A percentile compares a stretch with the other conserved stretches of the same genome.
Evolutionary conservation across 1,140 invertebrate species (phyloP).

Genomic region (Ips nitidus): DNA sequence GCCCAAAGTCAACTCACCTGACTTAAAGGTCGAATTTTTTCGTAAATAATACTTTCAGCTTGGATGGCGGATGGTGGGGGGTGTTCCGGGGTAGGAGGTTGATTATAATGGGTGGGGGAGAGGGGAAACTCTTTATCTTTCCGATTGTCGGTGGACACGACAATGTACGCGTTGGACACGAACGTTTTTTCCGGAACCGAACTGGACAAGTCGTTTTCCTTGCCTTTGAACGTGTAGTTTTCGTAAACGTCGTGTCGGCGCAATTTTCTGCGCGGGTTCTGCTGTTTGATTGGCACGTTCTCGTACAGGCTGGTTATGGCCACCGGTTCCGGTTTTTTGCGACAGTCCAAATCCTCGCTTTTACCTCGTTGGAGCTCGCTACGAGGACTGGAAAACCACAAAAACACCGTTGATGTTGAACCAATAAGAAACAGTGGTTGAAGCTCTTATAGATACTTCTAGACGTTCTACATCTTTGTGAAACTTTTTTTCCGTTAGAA

Average conservation of each 20-base stretch:
- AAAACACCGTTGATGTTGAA: background rate
- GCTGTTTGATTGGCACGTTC: conserved; percentile 69
- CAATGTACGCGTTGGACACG: conserved; percentile 62
- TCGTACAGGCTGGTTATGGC: conserved; percentile 73
- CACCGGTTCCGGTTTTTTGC: conserved; percentile 61
- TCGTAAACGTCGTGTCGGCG: conserved; percentile 65
- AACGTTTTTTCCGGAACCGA: conserved; percentile 55
- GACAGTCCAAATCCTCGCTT: conserved; percentile 57
- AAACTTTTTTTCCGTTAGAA: too few relatives aligned
- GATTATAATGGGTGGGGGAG: conserved; percentile 86
- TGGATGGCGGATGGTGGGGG: conserved; percentile 90
- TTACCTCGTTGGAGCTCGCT: conserved; percentile 54
- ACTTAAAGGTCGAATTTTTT: conserved; percentile 84
- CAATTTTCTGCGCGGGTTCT: conserved; percentile 71
- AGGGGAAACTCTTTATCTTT: conserved; percentile 56
- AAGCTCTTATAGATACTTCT: too few relatives aligned
- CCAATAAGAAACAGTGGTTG: too few relatives aligned
- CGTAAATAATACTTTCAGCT: conserved; percentile 86
- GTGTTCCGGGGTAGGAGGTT: conserved; percentile 92
- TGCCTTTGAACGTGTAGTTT: conserved; percentile 58
- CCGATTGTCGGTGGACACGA: conserved; percentile 45
- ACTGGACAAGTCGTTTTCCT: conserved; percentile 44
- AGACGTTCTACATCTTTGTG: too few relatives aligned
- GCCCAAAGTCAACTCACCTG: conserved; percentile 64
- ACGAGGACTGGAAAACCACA: conserved; percentile 10